Base-by-base conservation (phyloP, 2,797 vertebrate species). In the Ctenochaetus hawaiiensis region DNA sequence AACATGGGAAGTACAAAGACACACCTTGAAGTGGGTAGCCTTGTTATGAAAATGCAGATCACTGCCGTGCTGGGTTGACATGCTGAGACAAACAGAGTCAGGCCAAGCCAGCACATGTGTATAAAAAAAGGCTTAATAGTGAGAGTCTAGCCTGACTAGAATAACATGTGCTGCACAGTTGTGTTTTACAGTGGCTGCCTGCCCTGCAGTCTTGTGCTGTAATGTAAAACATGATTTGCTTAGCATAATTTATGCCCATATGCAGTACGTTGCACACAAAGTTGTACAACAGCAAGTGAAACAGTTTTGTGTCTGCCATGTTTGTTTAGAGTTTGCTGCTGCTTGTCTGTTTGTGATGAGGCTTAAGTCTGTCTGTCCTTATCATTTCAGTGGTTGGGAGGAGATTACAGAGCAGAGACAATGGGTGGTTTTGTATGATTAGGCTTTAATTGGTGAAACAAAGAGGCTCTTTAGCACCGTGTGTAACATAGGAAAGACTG, bases 381-480 rank as follows among this genome's bases (percentile, higher is more conserved):
- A 90, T 92, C 85, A 75, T 71, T 78, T 81, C 75, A 75, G 56
- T 68, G 75, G 80, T 81, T 74, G 59, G 58, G 82, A 86, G 71
- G 78, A 80, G 90, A 91, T 90, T 90, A 86, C 67, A 59, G 67
- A 75, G 70, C 72, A 48, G 67, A 77, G 78, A 93, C 85, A 89
- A 83, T 84, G 85, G 75, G 49, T 73, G 67, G 66, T 81, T 87
- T 87, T 87, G 80, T 87, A 67, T 68, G 79, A 88, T 91, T 83
- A 78, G 72, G 66, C 60, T 84, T 87, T 92, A 90, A 93, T 91
- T 88, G 80, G 62, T 62, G 67, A 75, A 85, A 92, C 89, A 91
- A 92, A 87, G 77, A 80, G 81, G 60, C 78, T 77, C 30, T 90
- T 91, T 87, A 71, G 69, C 70, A 51, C 68, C 9, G 4, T 77